These are phyloP conservation scores for Esox lucius DNA, from an alignment of 2,797 vertebrate species.

Conservation along the genomic window DNA sequence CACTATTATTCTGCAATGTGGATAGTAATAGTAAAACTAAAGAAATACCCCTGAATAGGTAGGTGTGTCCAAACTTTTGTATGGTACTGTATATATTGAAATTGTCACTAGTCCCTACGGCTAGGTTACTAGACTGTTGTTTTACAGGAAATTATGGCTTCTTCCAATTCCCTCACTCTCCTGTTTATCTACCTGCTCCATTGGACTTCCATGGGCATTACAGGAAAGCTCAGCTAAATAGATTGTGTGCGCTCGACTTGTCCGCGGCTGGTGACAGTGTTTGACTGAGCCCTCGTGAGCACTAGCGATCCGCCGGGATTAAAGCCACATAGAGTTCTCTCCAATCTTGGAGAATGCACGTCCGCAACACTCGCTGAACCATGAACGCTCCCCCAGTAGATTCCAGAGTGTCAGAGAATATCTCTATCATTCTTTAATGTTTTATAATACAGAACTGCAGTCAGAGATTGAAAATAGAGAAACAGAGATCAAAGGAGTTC, in stretches of 20 bases:
- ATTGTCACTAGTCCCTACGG: background rate
- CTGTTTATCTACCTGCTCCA: conserved; percentile 1
- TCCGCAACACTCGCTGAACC: conserved; percentile 57
- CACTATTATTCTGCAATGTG: too few species aligned
- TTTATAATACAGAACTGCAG: conserved; percentile 6
- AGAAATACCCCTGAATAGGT: too few species aligned
- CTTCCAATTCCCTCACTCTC: conserved; percentile 16
- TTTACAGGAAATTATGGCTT: conserved; percentile 36
- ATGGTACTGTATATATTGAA: background rate
- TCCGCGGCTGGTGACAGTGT: conserved; percentile 55
- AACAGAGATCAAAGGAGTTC: conserved; percentile 7
- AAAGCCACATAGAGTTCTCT: conserved; percentile 63
- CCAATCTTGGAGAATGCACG: conserved; percentile 48
- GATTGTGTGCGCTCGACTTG: conserved; percentile 69
- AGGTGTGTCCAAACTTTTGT: too few species aligned
- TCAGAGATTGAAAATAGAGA: conserved; percentile 8
- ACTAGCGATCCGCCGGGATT: conserved; percentile 61
- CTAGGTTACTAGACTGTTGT: background rate
- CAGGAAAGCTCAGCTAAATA: conserved; percentile 60
- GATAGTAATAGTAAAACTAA: too few species aligned
- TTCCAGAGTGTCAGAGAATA: conserved; percentile 51
- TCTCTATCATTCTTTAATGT: conserved; percentile 40
- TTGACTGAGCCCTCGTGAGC: conserved; percentile 57
- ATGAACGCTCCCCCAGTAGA: conserved; percentile 26
- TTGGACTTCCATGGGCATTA: conserved; percentile 43